Percentiles rank a stretch among this genome's conserved stretches.
These are phyloP conservation scores for Dendrolimus punctatus DNA, from an alignment of 1,140 invertebrate species.

Conservation along the genomic window DNA sequence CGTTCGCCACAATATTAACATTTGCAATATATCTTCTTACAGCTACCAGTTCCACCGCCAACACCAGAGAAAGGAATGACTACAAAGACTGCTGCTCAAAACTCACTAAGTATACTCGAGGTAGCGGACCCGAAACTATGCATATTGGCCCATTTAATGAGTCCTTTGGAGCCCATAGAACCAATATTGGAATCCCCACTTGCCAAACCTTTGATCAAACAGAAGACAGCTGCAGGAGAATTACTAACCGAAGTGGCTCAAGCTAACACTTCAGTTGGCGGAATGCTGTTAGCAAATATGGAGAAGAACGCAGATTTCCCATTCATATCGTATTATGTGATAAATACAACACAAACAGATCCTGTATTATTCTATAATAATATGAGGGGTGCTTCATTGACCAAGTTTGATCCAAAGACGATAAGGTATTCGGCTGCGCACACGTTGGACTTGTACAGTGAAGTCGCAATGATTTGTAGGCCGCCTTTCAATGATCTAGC, in stretches of 20 bases:
- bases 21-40: slow-evolving; percentile 10
- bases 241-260: slow-evolving; percentile 82
- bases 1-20: no score
- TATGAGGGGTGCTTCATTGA: slow-evolving; percentile 83
- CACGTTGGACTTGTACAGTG: slow-evolving; percentile 88
- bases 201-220: slow-evolving; percentile 82
- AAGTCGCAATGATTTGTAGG: slow-evolving; percentile 91
- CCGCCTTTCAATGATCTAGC: slow-evolving; percentile 85
- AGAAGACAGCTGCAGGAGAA: slow-evolving; percentile 83
- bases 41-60: slow-evolving; percentile 69
- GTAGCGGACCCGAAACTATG: slow-evolving; percentile 91
- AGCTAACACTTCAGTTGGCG: slow-evolving; percentile 80
- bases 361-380: slow-evolving; percentile 88
- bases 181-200: slow-evolving; percentile 87
- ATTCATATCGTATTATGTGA: slow-evolving; percentile 91
- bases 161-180: slow-evolving; percentile 86
- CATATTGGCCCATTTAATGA: slow-evolving; percentile 90
- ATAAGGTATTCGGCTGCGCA: slow-evolving; percentile 88
- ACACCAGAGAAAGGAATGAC: slow-evolving; percentile 74
- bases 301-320: slow-evolving; percentile 92
- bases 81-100: slow-evolving; percentile 65
- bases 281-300: slow-evolving; percentile 90
- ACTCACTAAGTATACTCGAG: slow-evolving; percentile 83
- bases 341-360: slow-evolving; percentile 88
- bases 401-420: slow-evolving; percentile 86